These are phyloP conservation scores for Panzeria rudis DNA, from an alignment of 2,888 invertebrate genomes.

Conservation along the genomic window DNA sequence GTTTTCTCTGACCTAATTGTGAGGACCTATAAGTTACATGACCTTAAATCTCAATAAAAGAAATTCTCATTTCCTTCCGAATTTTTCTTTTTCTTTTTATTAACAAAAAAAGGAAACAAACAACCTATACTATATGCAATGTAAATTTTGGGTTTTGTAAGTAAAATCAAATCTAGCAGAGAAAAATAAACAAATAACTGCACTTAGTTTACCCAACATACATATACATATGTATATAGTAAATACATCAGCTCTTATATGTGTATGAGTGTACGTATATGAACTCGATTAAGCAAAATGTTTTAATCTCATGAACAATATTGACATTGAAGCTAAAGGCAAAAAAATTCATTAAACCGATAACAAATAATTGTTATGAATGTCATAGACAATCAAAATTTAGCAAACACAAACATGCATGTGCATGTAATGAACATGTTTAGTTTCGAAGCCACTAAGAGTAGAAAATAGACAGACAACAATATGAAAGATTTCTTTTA, in stretches of 20 bases:
- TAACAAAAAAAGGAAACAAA: neutral
- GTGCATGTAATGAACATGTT: slow-evolving; percentile 7
- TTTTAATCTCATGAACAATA: slow-evolving; percentile 24
- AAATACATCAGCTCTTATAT: too few relatives aligned
- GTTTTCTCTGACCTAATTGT: too few relatives aligned
- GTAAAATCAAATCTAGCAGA: neutral
- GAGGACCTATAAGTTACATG: too few relatives aligned
- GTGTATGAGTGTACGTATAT: neutral
- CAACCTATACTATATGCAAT: neutral
- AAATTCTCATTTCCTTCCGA: too few relatives aligned
- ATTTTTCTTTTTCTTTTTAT: too few relatives aligned
- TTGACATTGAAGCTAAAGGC: slow-evolving; percentile 44
- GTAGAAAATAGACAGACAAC: neutral
- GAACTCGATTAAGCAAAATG: slow-evolving; percentile 43
- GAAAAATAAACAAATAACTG: slow-evolving; percentile 5
- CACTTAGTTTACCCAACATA: neutral
- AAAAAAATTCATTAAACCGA: slow-evolving; percentile 53
- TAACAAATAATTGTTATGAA: slow-evolving; percentile 50
- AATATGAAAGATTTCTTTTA: neutral
- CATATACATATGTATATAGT: neutral
- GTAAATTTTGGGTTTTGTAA: neutral
- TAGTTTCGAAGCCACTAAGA: slow-evolving; percentile 9
- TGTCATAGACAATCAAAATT: slow-evolving; percentile 5
- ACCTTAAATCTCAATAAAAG: too few relatives aligned
- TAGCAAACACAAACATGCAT: neutral